These are phyloP conservation scores for Gymnoscopelus braueri DNA, from an alignment of 2,797 vertebrate species.

Conservation along the genomic window DNA sequence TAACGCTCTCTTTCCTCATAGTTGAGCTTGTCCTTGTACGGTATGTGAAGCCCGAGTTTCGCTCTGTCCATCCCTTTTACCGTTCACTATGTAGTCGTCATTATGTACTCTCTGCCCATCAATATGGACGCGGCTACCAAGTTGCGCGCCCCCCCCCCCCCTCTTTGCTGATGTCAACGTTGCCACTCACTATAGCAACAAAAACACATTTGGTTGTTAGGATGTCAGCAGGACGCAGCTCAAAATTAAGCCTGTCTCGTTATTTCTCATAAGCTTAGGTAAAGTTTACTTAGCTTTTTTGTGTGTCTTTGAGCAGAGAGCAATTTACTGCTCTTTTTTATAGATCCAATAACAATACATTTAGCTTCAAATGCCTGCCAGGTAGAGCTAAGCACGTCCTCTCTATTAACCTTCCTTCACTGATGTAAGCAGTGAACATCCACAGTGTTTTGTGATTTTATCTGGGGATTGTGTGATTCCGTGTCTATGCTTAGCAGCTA, in stretches of 20 bases:
- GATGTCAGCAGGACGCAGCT: neutral
- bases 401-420: neutral
- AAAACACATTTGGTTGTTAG: too few species aligned
- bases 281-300: slow-evolving; percentile 32
- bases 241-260: slow-evolving; percentile 10
- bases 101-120: too few species aligned
- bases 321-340: slow-evolving; percentile 31
- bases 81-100: too few species aligned
- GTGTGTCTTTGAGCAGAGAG: slow-evolving; percentile 1
- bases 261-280: slow-evolving; percentile 36
- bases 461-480: neutral
- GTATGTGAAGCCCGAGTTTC: too few species aligned
- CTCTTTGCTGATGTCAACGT: too few species aligned
- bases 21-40: too few species aligned
- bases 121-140: too few species aligned
- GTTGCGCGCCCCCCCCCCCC: too few species aligned
- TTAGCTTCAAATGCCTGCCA: slow-evolving; percentile 28
- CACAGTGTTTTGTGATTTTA: neutral
- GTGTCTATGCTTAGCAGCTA: neutral
- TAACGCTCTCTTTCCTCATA: too few species aligned
- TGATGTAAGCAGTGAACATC: neutral
- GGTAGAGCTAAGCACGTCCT: neutral
- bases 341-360: slow-evolving; percentile 24
- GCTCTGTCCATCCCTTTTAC: too few species aligned
- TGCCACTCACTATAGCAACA: too few species aligned